A percentile compares a stretch with the other conserved stretches of the same genome.
Evolutionary conservation across 2,113 vertebrate species (phyloP).

Genomic region (Numenius arquata): DNA sequence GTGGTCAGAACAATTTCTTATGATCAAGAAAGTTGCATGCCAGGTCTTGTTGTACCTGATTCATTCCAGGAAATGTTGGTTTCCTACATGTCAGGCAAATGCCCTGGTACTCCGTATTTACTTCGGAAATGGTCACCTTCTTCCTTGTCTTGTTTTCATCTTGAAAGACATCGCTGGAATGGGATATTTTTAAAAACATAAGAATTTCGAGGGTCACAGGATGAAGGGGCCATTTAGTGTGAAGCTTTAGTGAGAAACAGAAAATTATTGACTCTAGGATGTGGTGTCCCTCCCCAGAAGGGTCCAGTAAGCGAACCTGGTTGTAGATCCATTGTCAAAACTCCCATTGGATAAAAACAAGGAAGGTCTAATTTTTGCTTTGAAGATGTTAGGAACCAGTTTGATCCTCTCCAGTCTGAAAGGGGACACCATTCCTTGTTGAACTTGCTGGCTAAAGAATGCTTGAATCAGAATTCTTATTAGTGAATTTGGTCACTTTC

Average conservation of each 20-base stretch:
- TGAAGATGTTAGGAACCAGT: neutral
- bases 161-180: neutral
- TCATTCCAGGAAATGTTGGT: neutral
- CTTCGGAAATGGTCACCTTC: neutral
- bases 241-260: neutral
- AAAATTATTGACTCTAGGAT: neutral
- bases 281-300: neutral
- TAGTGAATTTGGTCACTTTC: neutral
- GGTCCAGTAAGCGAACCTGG: neutral
- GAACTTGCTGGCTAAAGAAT: neutral
- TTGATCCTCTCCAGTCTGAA: neutral
- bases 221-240: neutral
- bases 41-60: neutral
- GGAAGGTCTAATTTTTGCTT: neutral
- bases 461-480: neutral
- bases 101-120: neutral
- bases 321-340: neutral
- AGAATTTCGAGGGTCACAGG: neutral
- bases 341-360: neutral
- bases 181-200: neutral
- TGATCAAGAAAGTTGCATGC: neutral
- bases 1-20: neutral
- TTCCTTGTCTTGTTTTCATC: neutral
- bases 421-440: neutral
- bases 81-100: neutral